phyloP scores from a whole-genome alignment of 1,140 invertebrate species.

The Muscidifurax raptorellus region DNA sequence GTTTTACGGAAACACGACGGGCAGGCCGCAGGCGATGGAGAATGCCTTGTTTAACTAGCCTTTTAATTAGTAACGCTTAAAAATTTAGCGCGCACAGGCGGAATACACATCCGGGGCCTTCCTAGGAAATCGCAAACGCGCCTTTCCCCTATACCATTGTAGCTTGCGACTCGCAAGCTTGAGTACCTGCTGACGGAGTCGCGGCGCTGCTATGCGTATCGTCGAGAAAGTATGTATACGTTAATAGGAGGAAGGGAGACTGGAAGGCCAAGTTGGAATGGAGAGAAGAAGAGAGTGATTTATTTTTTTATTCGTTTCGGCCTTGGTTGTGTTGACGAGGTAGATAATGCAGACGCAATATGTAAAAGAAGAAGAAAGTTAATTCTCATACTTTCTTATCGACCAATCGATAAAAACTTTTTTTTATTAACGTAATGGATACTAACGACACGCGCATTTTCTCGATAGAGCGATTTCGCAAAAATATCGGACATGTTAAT shows the following conservation, averaged over 20 bases:
- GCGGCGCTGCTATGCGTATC: neutral
- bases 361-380: too few relatives aligned
- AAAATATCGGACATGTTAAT: too few relatives aligned
- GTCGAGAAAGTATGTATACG: neutral
- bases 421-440: too few relatives aligned
- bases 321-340: too few relatives aligned
- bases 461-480: too few relatives aligned
- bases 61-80: constrained; percentile 77
- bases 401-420: too few relatives aligned
- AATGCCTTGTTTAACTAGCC: constrained; percentile 75
- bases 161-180: neutral
- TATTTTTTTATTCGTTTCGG: too few relatives aligned
- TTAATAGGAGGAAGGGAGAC: neutral
- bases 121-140: neutral
- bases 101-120: constrained; percentile 66
- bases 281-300: neutral
- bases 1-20: constrained; percentile 2
- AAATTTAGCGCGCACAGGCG: constrained; percentile 70
- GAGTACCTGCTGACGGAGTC: neutral
- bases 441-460: too few relatives aligned
- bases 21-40: constrained; percentile 64
- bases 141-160: neutral
- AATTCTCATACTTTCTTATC: too few relatives aligned
- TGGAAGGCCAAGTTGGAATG: too few relatives aligned
- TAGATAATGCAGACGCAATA: too few relatives aligned